A percentile compares a stretch with the other conserved stretches of the same genome.
Conservation (phyloP, 1,140 invertebrate genomes). For the Lepidurus packardi region DNA sequence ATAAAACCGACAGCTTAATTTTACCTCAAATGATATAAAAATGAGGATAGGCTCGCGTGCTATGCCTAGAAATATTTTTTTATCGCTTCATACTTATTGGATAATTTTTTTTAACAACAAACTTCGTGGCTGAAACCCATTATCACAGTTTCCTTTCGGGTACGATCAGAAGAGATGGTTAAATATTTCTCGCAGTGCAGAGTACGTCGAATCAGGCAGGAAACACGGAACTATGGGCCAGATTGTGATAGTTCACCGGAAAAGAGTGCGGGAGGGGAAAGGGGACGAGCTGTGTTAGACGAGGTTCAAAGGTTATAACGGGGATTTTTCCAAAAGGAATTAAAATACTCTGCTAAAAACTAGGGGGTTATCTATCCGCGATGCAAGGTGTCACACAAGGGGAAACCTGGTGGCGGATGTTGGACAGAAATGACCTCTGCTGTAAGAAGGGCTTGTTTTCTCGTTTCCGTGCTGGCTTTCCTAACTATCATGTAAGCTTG, state of each 20-base stretch:
- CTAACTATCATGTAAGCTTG: neutral
- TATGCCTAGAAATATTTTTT: neutral
- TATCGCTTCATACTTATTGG: neutral
- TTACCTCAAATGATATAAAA: neutral
- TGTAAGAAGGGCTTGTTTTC: neutral
- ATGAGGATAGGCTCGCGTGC: neutral
- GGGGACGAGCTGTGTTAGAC: neutral
- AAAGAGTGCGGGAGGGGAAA: neutral
- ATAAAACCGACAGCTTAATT: slow-evolving; percentile 9
- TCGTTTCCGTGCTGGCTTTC: neutral
- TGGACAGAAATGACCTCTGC: slow-evolving; percentile 13
- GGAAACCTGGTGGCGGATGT: neutral
- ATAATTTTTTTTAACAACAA: neutral
- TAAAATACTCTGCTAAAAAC: neutral
- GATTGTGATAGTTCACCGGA: slow-evolving; percentile 9
- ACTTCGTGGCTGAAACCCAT: neutral
- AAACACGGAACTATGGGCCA: slow-evolving; percentile 10
- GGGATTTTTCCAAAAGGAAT: slow-evolving; percentile 5
- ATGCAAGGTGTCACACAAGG: slow-evolving; percentile 10
- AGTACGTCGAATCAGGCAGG: neutral
- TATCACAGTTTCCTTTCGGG: neutral
- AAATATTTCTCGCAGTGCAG: neutral
- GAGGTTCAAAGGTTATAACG: slow-evolving; percentile 3
- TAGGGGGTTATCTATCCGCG: neutral
- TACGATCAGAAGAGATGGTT: neutral